phyloP scores from a whole-genome alignment of 2,113 vertebrate species.

The Ginglymostoma cirratum region DNA sequence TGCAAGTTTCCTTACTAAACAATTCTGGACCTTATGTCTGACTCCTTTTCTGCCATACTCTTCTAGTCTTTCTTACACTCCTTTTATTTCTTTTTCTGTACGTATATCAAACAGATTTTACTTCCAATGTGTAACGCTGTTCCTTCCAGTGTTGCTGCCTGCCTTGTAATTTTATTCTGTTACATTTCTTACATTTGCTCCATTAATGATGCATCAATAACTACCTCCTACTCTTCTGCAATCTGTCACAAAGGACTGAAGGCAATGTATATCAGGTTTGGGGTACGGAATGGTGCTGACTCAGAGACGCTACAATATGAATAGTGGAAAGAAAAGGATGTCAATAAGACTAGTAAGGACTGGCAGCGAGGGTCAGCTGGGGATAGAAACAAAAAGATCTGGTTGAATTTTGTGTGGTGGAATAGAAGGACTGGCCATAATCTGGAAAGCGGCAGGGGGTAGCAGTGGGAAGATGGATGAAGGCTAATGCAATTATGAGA shows the following conservation, averaged over 20 bases:
- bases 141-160: not conserved
- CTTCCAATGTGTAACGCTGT: not conserved
- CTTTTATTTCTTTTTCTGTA: not conserved
- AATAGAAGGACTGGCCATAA: not conserved
- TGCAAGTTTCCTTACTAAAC: not conserved
- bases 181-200: not conserved
- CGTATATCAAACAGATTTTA: not conserved
- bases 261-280: not conserved
- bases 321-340: not conserved
- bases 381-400: not conserved
- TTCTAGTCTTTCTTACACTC: not conserved
- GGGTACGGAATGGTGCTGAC: not conserved
- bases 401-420: not conserved
- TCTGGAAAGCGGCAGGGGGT: not conserved
- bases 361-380: not conserved
- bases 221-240: not conserved
- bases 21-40: not conserved
- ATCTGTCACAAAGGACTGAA: not conserved
- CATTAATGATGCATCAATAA: not conserved
- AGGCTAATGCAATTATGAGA: not conserved
- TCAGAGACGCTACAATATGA: not conserved
- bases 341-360: not conserved
- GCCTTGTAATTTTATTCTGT: not conserved
- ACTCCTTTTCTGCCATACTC: too few relatives aligned
- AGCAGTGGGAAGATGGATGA: not conserved